Percentiles rank a stretch among this genome's conserved stretches.
These are phyloP conservation scores for Amblyjoppa proteus DNA, from an alignment of 2,888 invertebrate genomes.

Conservation along the genomic window DNA sequence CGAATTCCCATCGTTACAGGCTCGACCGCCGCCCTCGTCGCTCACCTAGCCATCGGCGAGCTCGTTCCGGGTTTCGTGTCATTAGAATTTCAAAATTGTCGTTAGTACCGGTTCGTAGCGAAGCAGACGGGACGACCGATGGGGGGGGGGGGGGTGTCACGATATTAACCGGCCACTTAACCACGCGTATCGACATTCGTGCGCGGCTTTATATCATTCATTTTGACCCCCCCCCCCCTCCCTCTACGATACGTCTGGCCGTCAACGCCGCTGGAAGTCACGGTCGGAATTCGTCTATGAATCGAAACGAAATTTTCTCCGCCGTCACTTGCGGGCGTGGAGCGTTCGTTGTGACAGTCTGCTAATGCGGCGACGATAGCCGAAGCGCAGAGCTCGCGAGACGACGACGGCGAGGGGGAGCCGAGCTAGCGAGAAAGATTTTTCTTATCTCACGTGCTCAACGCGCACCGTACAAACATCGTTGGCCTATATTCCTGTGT, in stretches of 20 bases:
- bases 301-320: slow-evolving; percentile 21
- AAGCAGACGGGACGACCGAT: slow-evolving; percentile 24
- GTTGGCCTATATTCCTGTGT: slow-evolving; percentile 62
- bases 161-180: slow-evolving; percentile 65
- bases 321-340: slow-evolving; percentile 1
- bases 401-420: background rate
- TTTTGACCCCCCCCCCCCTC: slow-evolving; percentile 16
- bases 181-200: slow-evolving; percentile 62
- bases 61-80: slow-evolving; percentile 38
- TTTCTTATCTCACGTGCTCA: slow-evolving; percentile 63
- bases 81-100: slow-evolving; percentile 62
- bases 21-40: slow-evolving; percentile 47
- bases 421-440: slow-evolving; percentile 43
- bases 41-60: slow-evolving; percentile 24
- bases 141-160: slow-evolving; percentile 24
- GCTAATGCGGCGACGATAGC: slow-evolving; percentile 60
- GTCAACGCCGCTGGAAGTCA: slow-evolving; percentile 30
- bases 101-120: slow-evolving; percentile 35
- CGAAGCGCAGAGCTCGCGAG: slow-evolving; percentile 27
- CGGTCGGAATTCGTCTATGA: background rate
- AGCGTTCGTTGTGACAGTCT: slow-evolving; percentile 19
- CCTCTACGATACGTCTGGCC: background rate
- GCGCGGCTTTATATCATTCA: slow-evolving; percentile 52
- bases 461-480: slow-evolving; percentile 54
- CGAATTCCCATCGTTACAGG: slow-evolving; percentile 57